A percentile compares a stretch with the other conserved stretches of the same genome.
phyloP scores from a whole-genome alignment of 1,140 invertebrate species.

The Dufourea novaeangliae region DNA sequence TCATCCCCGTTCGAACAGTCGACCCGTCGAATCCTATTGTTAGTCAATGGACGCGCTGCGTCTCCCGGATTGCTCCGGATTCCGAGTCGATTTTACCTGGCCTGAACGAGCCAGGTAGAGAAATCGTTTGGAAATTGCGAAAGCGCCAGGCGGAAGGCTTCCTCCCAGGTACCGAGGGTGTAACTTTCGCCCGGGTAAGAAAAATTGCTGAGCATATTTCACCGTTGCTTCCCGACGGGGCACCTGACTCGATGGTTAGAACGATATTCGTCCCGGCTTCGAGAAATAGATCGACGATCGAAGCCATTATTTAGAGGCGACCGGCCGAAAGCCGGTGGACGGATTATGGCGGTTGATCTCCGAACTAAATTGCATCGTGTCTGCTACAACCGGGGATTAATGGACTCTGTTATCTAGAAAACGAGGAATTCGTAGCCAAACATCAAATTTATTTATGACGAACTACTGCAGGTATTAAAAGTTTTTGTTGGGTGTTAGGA shows the following conservation, averaged over 20 bases:
- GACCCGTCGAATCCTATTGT: constrained; percentile 34
- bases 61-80: constrained; percentile 47
- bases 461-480: background rate
- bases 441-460: background rate
- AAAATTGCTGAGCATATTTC: constrained; percentile 71
- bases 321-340: constrained; percentile 8
- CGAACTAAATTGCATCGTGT: constrained; percentile 34
- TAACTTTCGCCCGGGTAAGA: constrained; percentile 68
- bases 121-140: constrained; percentile 35
- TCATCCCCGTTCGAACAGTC: constrained; percentile 38
- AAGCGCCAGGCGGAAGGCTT: constrained; percentile 18
- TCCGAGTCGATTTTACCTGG: constrained; percentile 38
- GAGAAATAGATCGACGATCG: constrained; percentile 53
- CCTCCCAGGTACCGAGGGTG: constrained; percentile 25
- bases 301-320: constrained; percentile 51
- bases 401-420: constrained; percentile 14
- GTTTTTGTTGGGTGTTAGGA: background rate
- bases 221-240: constrained; percentile 57
- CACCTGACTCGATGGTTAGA: constrained; percentile 22
- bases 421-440: background rate
- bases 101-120: background rate
- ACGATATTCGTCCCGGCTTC: constrained; percentile 47
- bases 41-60: background rate
- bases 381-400: constrained; percentile 25
- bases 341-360: constrained; percentile 28